Evolutionary conservation across 2,113 vertebrate genomes (phyloP), one percentile per base, ranked within the genome.

Genomic region (Ia io): DNA sequence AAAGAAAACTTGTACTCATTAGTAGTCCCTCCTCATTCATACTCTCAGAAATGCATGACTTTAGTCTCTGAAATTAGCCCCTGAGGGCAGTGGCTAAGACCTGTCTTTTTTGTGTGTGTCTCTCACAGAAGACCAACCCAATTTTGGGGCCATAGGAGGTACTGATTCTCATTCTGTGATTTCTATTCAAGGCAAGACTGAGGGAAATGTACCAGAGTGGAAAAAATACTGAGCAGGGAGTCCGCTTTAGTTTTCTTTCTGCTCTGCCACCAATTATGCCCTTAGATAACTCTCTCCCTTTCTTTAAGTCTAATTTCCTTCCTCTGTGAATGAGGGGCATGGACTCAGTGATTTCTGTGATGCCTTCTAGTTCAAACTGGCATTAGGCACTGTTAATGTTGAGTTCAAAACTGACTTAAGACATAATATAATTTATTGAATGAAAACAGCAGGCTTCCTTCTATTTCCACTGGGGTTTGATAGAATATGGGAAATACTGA

Each of bases 271-370:
- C 14, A 93, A 14, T 76, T 70, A 11, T 51, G 56, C 30, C 51
- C 32, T 67, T 51, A 65, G 59, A 42, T 63, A 93, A 65, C 25
- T 23, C 28, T 10, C 20, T 86, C 1, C 3, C 5, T 76, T 86
- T 59, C 11, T 78, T 74, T 59, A 84, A 76, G 17, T 6, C 69
- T 88, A 32, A 63, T 84, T 95, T 83, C 91, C 30, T 70, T 96
- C 42, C 35, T 71, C 28, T 56, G 3, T 73, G 61, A 84, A 59
- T 51, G 51, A 87, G n/a, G 20, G 14, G 1, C 1, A 0, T 13
- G 14, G 63, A 80, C 16, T 78, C 18, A 9, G 1, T 80, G 65
- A 77, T 83, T 89, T 89, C 84, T 63, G 1, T 35, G 18, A 12
- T 87, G 9, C 30, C 37, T 80, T 90, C 44, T 9, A 77, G 42